Conservation (phyloP, 2,888 invertebrate genomes). For the Bhutanitis thaidina region DNA sequence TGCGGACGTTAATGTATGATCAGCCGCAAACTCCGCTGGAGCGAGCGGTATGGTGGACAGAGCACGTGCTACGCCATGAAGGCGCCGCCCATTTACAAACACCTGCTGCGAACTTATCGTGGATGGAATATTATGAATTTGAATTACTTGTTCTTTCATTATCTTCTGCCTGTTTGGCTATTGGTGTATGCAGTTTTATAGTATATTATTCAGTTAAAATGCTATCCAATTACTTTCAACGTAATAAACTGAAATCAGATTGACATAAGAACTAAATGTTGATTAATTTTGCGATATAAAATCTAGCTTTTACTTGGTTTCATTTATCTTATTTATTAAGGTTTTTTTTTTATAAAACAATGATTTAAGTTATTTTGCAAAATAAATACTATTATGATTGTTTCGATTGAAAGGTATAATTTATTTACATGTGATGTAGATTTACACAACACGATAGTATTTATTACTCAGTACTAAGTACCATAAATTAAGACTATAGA, state of each 20-base stretch:
- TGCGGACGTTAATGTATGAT: constrained; percentile 27
- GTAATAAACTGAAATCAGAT: not conserved
- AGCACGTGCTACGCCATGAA: constrained; percentile 61
- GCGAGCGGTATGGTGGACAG: constrained; percentile 69
- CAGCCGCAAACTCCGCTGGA: constrained; percentile 34
- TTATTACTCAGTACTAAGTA: too few species aligned
- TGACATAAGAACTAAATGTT: not conserved
- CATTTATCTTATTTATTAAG: not conserved
- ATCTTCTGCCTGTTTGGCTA: not conserved
- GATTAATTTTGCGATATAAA: too few species aligned
- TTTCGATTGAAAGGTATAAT: too few species aligned
- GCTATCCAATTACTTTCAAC: not conserved
- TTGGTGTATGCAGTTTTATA: not conserved
- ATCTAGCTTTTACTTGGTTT: too few species aligned
- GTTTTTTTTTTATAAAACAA: too few species aligned
- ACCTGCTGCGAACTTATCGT: constrained; percentile 42
- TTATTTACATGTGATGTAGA: too few species aligned
- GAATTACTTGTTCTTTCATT: constrained; percentile 24
- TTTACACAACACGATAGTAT: too few species aligned
- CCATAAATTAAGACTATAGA: too few species aligned
- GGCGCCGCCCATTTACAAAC: constrained; percentile 54
- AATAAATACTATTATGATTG: too few species aligned
- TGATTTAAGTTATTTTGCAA: too few species aligned
- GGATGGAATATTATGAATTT: constrained; percentile 38
- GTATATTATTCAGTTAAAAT: not conserved